Percentiles rank a stretch among this genome's conserved stretches.
Conservation (phyloP, 2,888 invertebrate species). For the Cabera pusaria region DNA sequence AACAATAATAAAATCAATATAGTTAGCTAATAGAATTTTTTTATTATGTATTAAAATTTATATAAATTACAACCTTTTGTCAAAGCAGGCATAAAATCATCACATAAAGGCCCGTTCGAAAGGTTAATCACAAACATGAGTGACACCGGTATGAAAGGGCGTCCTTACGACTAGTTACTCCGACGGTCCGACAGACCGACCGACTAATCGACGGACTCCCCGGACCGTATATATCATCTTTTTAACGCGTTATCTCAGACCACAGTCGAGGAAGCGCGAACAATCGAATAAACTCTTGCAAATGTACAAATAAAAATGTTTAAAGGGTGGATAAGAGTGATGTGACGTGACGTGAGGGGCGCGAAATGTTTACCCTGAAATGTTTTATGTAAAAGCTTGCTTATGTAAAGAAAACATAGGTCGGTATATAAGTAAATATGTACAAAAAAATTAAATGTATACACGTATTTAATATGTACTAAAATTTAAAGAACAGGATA, state of each 20-base stretch:
- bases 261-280: slow-evolving; percentile 57
- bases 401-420: too few species aligned
- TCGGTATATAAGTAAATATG: too few species aligned
- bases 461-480: too few species aligned
- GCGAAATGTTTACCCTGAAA: slow-evolving; percentile 4
- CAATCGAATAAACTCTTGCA: slow-evolving; percentile 55
- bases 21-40: too few species aligned
- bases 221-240: slow-evolving; percentile 63
- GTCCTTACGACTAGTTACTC: slow-evolving; percentile 48
- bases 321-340: slow-evolving; percentile 41
- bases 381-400: slow-evolving; percentile 15
- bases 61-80: slow-evolving; percentile 20
- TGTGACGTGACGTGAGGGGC: slow-evolving; percentile 38
- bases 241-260: slow-evolving; percentile 68
- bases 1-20: too few species aligned
- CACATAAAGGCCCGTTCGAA: slow-evolving; percentile 24
- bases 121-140: slow-evolving; percentile 43
- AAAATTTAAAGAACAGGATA: too few species aligned
- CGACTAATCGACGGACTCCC: slow-evolving; percentile 26
- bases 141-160: slow-evolving; percentile 32
- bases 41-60: too few species aligned
- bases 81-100: slow-evolving; percentile 30
- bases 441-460: too few species aligned
- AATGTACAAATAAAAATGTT: slow-evolving; percentile 50
- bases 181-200: slow-evolving; percentile 36